Percentiles rank a stretch among this genome's conserved stretches.
Evolutionary conservation across 2,113 vertebrate genomes (phyloP).

Genomic region (Dissostichus mawsoni): DNA sequence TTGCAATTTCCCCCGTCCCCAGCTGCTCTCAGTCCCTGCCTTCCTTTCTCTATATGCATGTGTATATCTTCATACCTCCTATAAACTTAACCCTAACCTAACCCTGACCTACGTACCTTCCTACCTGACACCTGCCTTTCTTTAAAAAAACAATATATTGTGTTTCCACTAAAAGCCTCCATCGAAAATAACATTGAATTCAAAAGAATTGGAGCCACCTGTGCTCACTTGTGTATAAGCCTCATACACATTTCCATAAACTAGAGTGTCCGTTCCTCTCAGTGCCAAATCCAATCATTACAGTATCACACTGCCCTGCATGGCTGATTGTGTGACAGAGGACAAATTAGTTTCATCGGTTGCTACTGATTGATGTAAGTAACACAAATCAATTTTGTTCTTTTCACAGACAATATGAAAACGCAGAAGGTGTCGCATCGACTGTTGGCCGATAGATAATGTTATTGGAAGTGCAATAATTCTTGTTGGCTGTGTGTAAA

Average conservation of each 20-base stretch:
- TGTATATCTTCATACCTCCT: too few relatives aligned
- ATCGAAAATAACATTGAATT: slow-evolving; percentile 11
- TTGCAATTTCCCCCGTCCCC: slow-evolving; percentile 43
- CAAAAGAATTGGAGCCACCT: slow-evolving; percentile 20
- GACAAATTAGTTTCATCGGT: slow-evolving; percentile 28
- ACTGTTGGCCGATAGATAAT: slow-evolving; percentile 6
- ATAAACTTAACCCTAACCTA: too few relatives aligned
- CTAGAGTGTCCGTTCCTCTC: slow-evolving; percentile 17
- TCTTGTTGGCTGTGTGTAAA: slow-evolving; percentile 19
- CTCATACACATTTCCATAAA: slow-evolving; percentile 29
- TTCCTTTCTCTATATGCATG: not conserved
- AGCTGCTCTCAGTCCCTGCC: slow-evolving; percentile 22
- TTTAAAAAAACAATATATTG: not conserved
- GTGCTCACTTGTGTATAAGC: slow-evolving; percentile 14
- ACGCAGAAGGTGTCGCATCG: not conserved
- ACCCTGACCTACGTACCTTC: too few relatives aligned
- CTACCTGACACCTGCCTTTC: not conserved
- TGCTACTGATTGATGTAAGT: slow-evolving; percentile 34
- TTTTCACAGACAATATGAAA: slow-evolving; percentile 32
- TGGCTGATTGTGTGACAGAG: slow-evolving; percentile 33
- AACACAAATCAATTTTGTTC: slow-evolving; percentile 38
- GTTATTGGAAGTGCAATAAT: slow-evolving; percentile 45
- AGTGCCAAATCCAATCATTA: slow-evolving; percentile 48
- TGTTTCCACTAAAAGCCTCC: slow-evolving; percentile 6
- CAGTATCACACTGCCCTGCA: slow-evolving; percentile 12